Evolutionary conservation across 35 echinoderm and acorn worm genomes (phyloP).

Genomic region (Diadema setosum): DNA sequence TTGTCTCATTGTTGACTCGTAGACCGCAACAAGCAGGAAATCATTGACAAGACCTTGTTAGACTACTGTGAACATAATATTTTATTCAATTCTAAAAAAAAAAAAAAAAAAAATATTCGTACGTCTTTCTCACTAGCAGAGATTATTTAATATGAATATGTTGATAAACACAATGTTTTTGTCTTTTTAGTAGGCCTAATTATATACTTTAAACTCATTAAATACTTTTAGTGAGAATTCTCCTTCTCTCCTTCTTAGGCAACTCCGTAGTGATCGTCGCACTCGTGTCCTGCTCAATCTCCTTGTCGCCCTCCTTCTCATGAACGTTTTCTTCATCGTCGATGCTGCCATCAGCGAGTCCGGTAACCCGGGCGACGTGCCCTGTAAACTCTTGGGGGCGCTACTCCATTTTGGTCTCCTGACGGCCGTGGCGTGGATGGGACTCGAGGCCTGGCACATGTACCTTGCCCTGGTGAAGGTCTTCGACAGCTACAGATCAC

Average conservation of each 20-base stretch:
- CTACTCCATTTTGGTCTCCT: conserved; percentile 73
- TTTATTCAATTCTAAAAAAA: no score
- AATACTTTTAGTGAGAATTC: no score
- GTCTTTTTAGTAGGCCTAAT: no score
- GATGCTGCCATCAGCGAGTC: conserved; percentile 50
- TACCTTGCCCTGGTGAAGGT: conserved; percentile 90
- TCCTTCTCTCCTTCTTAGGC: conserved; percentile 10
- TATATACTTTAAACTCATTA: no score
- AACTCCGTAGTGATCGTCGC: conserved; percentile 53
- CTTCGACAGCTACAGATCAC: conserved; percentile 57
- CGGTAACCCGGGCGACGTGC: neutral
- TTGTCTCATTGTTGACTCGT: no score
- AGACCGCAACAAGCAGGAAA: no score
- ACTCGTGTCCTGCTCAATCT: conserved; percentile 85
- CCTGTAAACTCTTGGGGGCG: conserved; percentile 60
- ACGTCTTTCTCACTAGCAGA: neutral
- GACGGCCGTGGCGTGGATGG: conserved; percentile 94
- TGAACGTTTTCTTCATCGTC: conserved; percentile 76
- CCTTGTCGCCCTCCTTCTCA: conserved; percentile 58
- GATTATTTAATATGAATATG: neutral
- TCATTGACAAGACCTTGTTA: no score
- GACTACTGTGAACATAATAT: no score
- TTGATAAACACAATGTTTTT: neutral
- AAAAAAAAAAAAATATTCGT: no score
- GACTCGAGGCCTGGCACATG: conserved; percentile 86